A percentile compares a stretch with the other conserved stretches of the same genome.
phyloP scores from a whole-genome alignment of 1,140 invertebrate species.

The Nymphalis io region DNA sequence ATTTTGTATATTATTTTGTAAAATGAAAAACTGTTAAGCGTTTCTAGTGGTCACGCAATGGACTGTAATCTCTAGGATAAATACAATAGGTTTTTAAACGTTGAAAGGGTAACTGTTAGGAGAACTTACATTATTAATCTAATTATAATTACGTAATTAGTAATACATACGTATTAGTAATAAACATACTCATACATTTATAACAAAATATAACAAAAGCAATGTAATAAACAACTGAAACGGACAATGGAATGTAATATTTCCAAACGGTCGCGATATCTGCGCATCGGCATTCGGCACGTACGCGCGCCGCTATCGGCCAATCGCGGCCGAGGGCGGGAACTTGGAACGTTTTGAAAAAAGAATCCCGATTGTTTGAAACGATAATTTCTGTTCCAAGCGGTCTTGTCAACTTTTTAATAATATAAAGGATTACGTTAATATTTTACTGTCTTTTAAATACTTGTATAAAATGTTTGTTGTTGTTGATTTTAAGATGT shows the following conservation, averaged over 20 bases:
- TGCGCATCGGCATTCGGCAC: constrained; percentile 15
- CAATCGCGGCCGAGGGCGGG: constrained; percentile 24
- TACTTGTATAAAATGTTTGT: no score
- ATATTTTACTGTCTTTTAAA: background rate
- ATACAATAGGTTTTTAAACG: no score
- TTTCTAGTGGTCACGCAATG: no score
- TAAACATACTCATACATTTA: background rate
- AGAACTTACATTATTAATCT: no score
- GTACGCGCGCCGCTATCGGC: constrained; percentile 19
- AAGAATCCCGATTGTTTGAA: constrained; percentile 16
- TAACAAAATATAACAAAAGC: constrained; percentile 1
- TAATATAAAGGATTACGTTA: constrained; percentile 13
- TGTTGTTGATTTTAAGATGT: no score
- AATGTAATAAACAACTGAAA: constrained; percentile 21
- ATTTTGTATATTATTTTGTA: no score
- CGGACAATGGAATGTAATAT: constrained; percentile 25
- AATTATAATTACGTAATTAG: no score
- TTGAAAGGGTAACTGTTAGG: no score
- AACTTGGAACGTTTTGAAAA: constrained; percentile 20
- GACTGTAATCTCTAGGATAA: no score
- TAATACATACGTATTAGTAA: no score
- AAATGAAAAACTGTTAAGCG: no score
- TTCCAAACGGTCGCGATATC: constrained; percentile 20
- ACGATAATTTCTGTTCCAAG: constrained; percentile 17
- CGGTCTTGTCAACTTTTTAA: constrained; percentile 13